Conservation (phyloP, 2,113 vertebrate genomes). For the Chaetodon trifascialis region DNA sequence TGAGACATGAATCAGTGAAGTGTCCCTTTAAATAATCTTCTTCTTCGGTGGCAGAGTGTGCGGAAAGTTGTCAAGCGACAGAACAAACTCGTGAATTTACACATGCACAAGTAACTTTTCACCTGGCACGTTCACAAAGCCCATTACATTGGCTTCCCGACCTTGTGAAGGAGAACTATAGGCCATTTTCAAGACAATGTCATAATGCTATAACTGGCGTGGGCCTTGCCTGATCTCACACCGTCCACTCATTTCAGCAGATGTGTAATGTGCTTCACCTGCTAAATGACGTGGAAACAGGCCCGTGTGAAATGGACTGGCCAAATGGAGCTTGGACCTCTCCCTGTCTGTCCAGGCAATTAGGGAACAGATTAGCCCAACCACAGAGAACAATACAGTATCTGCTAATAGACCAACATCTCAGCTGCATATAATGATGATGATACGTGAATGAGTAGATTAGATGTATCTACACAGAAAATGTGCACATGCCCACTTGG, state of each 20-base stretch:
- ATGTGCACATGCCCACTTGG: no score
- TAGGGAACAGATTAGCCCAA: slow-evolving; percentile 63
- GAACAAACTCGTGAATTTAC: background rate
- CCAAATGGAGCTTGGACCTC: slow-evolving; percentile 75
- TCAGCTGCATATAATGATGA: slow-evolving; percentile 45
- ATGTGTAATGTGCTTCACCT: slow-evolving; percentile 79
- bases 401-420: slow-evolving; percentile 44
- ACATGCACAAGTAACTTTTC: background rate
- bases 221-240: slow-evolving; percentile 43
- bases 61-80: no score
- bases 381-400: slow-evolving; percentile 51
- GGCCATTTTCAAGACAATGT: slow-evolving; percentile 42
- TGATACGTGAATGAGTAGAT: background rate
- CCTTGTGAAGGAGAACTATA: slow-evolving; percentile 49
- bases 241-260: slow-evolving; percentile 66
- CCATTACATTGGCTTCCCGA: slow-evolving; percentile 1
- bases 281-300: slow-evolving; percentile 79
- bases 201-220: slow-evolving; percentile 17
- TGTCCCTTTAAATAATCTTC: background rate
- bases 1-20: background rate
- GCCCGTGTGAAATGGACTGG: slow-evolving; percentile 73
- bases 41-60: background rate
- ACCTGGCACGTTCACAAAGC: background rate
- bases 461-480: background rate
- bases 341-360: slow-evolving; percentile 72